Evolutionary conservation across 2,113 vertebrate genomes (phyloP), one percentile per base, ranked within the genome.

Genomic region (Delphinapterus leucas): DNA sequence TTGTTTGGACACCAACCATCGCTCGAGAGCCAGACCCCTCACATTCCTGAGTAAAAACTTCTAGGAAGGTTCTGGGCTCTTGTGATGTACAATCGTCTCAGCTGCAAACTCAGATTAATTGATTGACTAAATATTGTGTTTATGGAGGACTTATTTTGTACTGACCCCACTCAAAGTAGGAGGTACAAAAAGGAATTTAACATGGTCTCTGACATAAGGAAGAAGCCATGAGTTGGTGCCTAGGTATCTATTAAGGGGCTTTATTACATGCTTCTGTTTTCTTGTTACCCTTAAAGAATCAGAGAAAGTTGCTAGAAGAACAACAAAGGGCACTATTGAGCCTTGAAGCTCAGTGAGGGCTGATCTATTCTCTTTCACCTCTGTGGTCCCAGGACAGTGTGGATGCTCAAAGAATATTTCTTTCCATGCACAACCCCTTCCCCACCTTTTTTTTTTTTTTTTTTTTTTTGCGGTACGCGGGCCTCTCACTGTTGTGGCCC

Each of bases 81-180:
- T n/a, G 41, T 13, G 9, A 9, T 6, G 10, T 26, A 10, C 44
- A 3, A 0, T 70, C 1, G 0, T 55, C 49, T 80, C 33, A 18
- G 68, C 18, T 44, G 41, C 70, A 17, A 60, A n/a, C 25, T 3
- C 3, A 6, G 36, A 14, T 41, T 36, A 23, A n/a, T 77, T 60
- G 65, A 44, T 21, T 60, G 95, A 55, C n/a, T 14, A 6, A 68
- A 23, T 31, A 17, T 21, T 4, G 36, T 81, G 68, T 83, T 82
- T 26, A 12, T 17, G 26, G 38, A 83, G 80, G n/a, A n/a, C 41
- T 28, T 68, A 8, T 21, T 77, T 90, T 71, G 36, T 77, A n/a
- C 55, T 76, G 47, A 4, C 8, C 28, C 3, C 14, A 15, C 15
- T 47, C 71, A 33, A 58, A 73, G 23, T 26, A 49, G 28, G 26